phyloP scores from a whole-genome alignment of 1,140 invertebrate genomes.

The Melanaphis sacchari region DNA sequence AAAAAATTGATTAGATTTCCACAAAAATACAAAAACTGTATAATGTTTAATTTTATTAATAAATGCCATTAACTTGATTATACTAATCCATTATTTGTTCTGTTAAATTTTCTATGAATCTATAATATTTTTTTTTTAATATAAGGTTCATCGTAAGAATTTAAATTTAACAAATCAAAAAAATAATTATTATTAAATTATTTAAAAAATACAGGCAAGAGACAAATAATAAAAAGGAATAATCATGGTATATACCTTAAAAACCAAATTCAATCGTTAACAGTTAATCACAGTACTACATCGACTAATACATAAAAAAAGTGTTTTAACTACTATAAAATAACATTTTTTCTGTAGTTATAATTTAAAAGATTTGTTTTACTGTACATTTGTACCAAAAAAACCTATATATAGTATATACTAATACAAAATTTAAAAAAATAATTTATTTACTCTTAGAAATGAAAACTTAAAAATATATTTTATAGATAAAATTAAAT shows the following conservation, averaged over 20 bases:
- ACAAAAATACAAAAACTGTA: background rate
- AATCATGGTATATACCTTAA: background rate
- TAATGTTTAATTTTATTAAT: background rate
- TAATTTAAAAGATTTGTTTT: background rate
- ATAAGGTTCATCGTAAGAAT: background rate
- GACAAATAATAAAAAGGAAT: background rate
- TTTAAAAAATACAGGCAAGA: background rate
- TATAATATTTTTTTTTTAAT: background rate
- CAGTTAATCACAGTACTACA: background rate
- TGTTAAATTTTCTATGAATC: background rate
- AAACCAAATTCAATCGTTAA: background rate
- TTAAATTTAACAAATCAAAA: background rate
- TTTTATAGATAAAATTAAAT: background rate
- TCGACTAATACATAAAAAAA: background rate
- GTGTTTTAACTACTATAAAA: background rate
- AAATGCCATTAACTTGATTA: constrained; percentile 10
- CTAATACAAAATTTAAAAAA: background rate
- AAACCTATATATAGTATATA: background rate
- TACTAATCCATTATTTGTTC: background rate
- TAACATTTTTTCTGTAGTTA: background rate
- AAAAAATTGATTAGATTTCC: background rate
- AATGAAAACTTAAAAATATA: background rate
- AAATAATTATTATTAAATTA: background rate
- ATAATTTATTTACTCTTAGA: background rate
- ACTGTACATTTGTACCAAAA: background rate